phyloP scores from a whole-genome alignment of 2,797 vertebrate species.

The Rhynchonycteris naso region DNA sequence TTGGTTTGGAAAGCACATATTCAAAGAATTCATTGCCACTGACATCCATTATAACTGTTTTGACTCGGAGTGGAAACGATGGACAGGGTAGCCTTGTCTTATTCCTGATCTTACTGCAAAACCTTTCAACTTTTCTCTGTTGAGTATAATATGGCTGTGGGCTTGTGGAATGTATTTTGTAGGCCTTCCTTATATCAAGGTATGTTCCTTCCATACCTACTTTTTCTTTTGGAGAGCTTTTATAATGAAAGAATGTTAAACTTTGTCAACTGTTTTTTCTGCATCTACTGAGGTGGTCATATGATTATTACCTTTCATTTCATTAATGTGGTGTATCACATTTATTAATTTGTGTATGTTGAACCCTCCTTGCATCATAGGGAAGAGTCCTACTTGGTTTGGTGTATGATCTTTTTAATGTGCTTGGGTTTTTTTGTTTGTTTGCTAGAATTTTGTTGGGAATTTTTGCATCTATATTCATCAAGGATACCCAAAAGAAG shows the following conservation, averaged over 20 bases:
- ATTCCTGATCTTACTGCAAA: neutral
- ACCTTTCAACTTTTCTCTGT: neutral
- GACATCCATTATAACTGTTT: neutral
- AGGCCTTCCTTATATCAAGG: neutral
- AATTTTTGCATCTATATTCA: neutral
- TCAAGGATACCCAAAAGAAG: neutral
- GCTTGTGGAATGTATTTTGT: neutral
- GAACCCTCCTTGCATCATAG: neutral
- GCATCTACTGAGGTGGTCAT: neutral
- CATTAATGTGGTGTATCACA: neutral
- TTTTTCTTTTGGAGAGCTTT: neutral
- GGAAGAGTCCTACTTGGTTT: neutral
- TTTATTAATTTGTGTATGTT: neutral
- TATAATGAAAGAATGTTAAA: neutral
- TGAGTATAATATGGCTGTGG: neutral
- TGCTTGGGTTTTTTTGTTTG: neutral
- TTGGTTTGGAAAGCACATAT: constrained; percentile 44
- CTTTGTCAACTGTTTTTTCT: neutral
- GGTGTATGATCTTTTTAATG: neutral
- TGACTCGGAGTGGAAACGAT: neutral
- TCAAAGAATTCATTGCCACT: neutral
- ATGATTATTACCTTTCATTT: neutral
- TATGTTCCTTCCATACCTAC: neutral
- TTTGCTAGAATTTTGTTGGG: neutral
- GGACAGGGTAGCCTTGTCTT: neutral